These are phyloP conservation scores for Anser cygnoides DNA, from an alignment of 2,113 vertebrate genomes.

Conservation along the genomic window DNA sequence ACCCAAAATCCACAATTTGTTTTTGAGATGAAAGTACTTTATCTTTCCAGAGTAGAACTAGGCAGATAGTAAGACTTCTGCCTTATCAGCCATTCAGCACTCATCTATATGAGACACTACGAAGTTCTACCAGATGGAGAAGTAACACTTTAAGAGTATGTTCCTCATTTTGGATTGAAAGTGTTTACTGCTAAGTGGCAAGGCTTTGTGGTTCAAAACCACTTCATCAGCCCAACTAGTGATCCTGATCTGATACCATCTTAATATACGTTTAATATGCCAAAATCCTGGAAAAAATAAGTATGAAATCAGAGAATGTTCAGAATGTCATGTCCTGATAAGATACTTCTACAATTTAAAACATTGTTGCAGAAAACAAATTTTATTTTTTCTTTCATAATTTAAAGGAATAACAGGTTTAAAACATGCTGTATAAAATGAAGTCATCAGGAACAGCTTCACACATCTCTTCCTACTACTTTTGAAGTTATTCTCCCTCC, in stretches of 20 bases:
- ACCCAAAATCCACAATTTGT: background rate
- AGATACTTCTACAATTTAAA: background rate
- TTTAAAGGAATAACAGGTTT: background rate
- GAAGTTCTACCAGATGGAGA: background rate
- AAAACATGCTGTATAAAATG: background rate
- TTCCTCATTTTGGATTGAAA: background rate
- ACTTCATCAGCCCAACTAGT: background rate
- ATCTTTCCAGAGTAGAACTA: background rate
- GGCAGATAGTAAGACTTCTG: background rate
- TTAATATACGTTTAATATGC: background rate
- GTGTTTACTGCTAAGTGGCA: background rate
- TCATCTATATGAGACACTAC: background rate
- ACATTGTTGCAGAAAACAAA: background rate
- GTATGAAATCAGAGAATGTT: background rate
- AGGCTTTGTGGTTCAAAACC: background rate
- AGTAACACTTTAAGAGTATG: background rate
- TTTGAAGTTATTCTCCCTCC: background rate
- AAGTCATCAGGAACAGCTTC: background rate
- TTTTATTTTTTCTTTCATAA: background rate
- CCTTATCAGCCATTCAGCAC: background rate
- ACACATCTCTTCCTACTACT: background rate
- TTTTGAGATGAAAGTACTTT: background rate
- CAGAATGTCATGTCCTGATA: background rate
- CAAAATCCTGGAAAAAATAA: background rate
- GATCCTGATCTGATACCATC: background rate